Percentiles rank a stretch among this genome's conserved stretches.
These are phyloP conservation scores for Grus americana DNA, from an alignment of 2,113 vertebrate species.

Conservation along the genomic window DNA sequence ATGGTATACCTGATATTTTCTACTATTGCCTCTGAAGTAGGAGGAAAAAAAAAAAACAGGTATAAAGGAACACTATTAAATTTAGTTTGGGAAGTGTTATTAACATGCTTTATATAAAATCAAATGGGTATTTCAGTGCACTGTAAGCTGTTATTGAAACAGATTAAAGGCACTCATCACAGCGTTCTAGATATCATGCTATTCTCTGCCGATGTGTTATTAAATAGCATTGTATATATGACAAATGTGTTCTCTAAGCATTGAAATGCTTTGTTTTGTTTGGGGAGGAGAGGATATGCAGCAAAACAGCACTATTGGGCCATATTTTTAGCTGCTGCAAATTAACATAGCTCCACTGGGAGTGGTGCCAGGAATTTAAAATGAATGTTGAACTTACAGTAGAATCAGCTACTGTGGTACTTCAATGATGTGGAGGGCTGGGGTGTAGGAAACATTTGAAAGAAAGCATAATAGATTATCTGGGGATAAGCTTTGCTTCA, in stretches of 20 bases:
- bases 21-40: background rate
- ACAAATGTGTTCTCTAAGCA: conserved; percentile 5
- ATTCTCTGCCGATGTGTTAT: background rate
- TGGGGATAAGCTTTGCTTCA: background rate
- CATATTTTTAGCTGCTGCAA: conserved; percentile 56
- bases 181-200: background rate
- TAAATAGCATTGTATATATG: background rate
- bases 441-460: conserved; percentile 20
- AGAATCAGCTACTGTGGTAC: conserved; percentile 37
- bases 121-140: background rate
- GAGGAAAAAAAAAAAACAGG: background rate
- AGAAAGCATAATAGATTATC: conserved; percentile 22
- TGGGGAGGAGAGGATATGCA: background rate
- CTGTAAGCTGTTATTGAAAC: background rate
- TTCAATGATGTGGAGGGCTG: background rate
- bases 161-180: background rate
- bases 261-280: conserved; percentile 44
- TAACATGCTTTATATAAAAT: conserved; percentile 1
- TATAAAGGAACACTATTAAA: background rate
- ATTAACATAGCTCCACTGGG: conserved; percentile 56
- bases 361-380: conserved; percentile 53
- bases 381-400: conserved; percentile 49
- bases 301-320: conserved; percentile 11
- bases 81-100: background rate
- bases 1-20: background rate